Evolutionary conservation across 2,113 vertebrate genomes (phyloP).

Genomic region (Cyprinodon variegatus): DNA sequence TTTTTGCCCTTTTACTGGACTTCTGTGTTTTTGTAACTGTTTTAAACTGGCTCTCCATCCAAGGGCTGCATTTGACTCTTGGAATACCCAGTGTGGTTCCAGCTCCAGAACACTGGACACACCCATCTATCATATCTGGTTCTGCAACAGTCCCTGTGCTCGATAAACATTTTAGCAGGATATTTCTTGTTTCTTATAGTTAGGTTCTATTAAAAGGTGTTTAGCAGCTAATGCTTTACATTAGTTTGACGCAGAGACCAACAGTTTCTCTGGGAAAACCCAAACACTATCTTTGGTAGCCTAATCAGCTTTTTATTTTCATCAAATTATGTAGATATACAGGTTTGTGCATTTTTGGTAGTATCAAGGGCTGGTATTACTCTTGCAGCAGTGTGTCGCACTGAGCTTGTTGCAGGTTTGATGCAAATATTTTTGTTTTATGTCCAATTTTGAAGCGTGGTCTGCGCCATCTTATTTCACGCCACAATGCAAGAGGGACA

Average conservation of each 20-base stretch:
- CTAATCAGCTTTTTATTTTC: too few species aligned
- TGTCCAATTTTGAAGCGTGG: too few species aligned
- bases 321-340: too few species aligned
- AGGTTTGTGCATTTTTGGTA: too few species aligned
- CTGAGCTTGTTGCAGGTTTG: too few species aligned
- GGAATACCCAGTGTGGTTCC: conserved; percentile 54
- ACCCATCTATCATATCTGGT: conserved; percentile 56
- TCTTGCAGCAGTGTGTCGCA: too few species aligned
- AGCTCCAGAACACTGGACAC: conserved; percentile 34
- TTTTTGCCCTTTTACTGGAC: conserved; percentile 73
- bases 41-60: conserved; percentile 57
- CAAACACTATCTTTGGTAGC: neutral
- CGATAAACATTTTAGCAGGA: conserved; percentile 11
- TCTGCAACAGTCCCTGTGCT: conserved; percentile 16
- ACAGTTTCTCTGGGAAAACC: neutral
- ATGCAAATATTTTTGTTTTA: too few species aligned
- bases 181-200: neutral
- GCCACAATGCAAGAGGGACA: too few species aligned
- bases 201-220: neutral
- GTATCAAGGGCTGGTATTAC: too few species aligned
- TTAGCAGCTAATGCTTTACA: neutral
- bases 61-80: conserved; percentile 71
- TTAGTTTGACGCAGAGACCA: neutral
- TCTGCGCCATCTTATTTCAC: too few species aligned
- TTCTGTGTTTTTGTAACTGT: conserved; percentile 75